phyloP scores from a whole-genome alignment of 1,140 invertebrate species.

The Drosophila grimshawi region DNA sequence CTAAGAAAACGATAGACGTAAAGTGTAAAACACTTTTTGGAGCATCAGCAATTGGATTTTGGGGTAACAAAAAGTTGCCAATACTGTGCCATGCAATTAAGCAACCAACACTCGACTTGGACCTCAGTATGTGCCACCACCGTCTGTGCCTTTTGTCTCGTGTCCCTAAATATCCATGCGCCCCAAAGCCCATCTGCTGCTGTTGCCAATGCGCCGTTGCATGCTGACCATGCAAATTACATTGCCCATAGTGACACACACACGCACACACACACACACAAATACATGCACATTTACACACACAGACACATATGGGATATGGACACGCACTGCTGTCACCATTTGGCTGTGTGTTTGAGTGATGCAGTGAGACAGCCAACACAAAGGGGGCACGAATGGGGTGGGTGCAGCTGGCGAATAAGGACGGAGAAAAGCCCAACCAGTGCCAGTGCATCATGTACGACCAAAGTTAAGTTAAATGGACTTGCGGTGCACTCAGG shows the following conservation, averaged over 20 bases:
- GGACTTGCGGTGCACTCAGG: constrained; percentile 78
- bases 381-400: neutral
- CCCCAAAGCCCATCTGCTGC: constrained; percentile 32
- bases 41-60: constrained; percentile 63
- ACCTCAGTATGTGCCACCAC: neutral
- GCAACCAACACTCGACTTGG: constrained; percentile 47
- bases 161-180: constrained; percentile 1
- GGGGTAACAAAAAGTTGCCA: constrained; percentile 62
- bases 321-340: constrained; percentile 54
- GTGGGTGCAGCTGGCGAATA: neutral
- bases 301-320: constrained; percentile 25
- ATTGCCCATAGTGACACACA: constrained; percentile 50
- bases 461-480: constrained; percentile 79
- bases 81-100: constrained; percentile 75
- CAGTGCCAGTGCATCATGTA: constrained; percentile 32
- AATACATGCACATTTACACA: neutral
- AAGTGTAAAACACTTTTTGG: constrained; percentile 29
- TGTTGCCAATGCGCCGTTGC: constrained; percentile 39
- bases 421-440: constrained; percentile 17
- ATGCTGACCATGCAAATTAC: constrained; percentile 82
- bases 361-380: constrained; percentile 62
- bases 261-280: neutral
- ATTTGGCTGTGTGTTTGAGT: constrained; percentile 65
- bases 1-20: constrained; percentile 51
- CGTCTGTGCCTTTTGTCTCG: neutral